Conservation (phyloP, 2,113 vertebrate species). For the Rhagologus leucostigma region DNA sequence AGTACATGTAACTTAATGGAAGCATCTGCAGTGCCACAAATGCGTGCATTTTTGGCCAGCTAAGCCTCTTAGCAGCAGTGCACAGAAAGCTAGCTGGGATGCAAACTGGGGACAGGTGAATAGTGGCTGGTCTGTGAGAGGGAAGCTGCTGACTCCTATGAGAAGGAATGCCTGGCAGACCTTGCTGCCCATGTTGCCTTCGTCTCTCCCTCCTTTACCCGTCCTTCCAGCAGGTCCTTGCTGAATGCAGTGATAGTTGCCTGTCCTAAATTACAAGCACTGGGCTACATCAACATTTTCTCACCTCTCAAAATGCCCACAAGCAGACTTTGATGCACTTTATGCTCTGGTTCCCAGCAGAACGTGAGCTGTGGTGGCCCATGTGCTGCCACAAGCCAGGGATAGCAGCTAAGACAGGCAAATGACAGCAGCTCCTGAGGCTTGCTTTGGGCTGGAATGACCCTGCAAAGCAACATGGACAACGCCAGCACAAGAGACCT, state of each 20-base stretch:
- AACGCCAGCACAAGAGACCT: fast-evolving
- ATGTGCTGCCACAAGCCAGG: background rate
- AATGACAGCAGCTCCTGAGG: background rate
- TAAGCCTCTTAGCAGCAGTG: background rate
- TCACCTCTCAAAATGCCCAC: background rate
- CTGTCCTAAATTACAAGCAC: background rate
- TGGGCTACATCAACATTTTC: background rate
- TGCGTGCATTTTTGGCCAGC: background rate
- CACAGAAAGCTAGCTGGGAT: background rate
- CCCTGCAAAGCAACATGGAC: background rate
- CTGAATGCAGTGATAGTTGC: background rate
- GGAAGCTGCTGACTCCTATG: background rate
- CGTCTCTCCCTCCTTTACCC: background rate
- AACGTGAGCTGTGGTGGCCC: background rate
- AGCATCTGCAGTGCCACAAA: background rate
- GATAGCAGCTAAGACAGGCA: background rate
- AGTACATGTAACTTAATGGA: background rate
- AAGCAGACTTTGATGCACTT: background rate
- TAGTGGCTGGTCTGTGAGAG: background rate
- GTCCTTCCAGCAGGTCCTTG: background rate
- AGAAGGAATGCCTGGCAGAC: background rate
- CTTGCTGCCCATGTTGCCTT: background rate
- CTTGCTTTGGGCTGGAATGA: background rate
- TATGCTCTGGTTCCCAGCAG: fast-evolving
- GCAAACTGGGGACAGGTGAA: background rate